A percentile compares a stretch with the other conserved stretches of the same genome.
phyloP scores from a whole-genome alignment of 2,888 invertebrate genomes.

The Griposia aprilina region DNA sequence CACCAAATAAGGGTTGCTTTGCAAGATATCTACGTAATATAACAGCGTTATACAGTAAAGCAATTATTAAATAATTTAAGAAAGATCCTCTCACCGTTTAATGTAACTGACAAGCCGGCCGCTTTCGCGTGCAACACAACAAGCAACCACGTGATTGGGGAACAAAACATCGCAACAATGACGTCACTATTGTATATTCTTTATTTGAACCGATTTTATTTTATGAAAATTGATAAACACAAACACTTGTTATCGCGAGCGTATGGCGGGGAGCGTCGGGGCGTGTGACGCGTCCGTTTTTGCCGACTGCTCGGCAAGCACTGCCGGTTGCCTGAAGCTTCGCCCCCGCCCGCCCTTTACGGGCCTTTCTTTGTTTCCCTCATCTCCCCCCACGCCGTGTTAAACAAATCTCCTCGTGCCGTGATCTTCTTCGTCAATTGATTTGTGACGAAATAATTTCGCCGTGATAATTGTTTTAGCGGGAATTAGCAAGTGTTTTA shows the following conservation, averaged over 20 bases:
- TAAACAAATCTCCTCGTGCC: conserved; percentile 84
- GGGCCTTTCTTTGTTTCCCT: conserved; percentile 89
- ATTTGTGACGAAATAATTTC: conserved; percentile 72
- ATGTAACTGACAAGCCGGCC: conserved; percentile 66
- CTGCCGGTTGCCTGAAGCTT: conserved; percentile 77
- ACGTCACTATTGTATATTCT: conserved; percentile 56
- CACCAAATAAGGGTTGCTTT: not conserved
- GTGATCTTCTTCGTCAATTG: conserved; percentile 85
- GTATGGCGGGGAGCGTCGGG: conserved; percentile 58
- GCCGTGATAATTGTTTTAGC: conserved; percentile 65
- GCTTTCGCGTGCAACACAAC: conserved; percentile 63
- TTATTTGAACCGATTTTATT: conserved; percentile 50
- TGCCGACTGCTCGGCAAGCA: conserved; percentile 82
- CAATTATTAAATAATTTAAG: conserved; percentile 35
- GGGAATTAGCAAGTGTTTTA: conserved; percentile 54
- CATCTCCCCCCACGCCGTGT: conserved; percentile 78
- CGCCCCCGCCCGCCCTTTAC: conserved; percentile 85
- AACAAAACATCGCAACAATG: conserved; percentile 74
- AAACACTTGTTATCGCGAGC: conserved; percentile 75
- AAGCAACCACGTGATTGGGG: conserved; percentile 53
- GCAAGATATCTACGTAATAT: not conserved
- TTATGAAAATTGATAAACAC: conserved; percentile 69
- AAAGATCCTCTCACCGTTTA: conserved; percentile 72
- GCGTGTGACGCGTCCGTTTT: conserved; percentile 69
- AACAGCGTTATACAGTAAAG: not conserved